Evolutionary conservation across 2,113 vertebrate genomes (phyloP).

Genomic region (Bubo blakistoni): DNA sequence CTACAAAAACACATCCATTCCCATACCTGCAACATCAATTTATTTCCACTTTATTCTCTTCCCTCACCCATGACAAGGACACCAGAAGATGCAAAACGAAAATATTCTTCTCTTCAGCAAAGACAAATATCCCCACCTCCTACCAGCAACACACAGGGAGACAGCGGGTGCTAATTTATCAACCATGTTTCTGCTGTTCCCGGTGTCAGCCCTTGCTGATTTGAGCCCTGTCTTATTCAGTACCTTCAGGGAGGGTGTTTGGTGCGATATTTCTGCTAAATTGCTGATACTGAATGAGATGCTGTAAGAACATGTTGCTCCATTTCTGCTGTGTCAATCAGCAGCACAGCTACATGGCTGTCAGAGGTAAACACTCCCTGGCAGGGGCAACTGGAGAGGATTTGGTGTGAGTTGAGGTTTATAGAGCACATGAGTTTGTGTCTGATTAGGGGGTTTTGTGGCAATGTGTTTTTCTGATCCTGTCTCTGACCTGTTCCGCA

Average conservation of each 20-base stretch:
- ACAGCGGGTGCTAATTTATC: not conserved
- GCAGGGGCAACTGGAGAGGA: not conserved
- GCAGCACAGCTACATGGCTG: not conserved
- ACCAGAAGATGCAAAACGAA: not conserved
- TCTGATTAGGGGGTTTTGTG: not conserved
- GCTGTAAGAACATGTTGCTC: not conserved
- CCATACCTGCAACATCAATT: not conserved
- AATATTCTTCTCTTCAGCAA: not conserved
- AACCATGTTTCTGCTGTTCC: not conserved
- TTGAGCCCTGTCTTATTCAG: not conserved
- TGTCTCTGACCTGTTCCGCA: not conserved
- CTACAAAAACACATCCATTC: not conserved
- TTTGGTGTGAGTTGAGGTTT: not conserved
- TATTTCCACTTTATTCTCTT: not conserved
- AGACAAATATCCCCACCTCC: not conserved
- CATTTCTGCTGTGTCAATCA: constrained; percentile 4
- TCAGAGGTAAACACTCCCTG: not conserved
- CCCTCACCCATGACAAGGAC: not conserved
- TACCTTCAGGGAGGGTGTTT: not conserved
- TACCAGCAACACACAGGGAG: not conserved
- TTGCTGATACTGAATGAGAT: not conserved
- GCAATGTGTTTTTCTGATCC: not conserved
- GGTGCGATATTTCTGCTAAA: not conserved
- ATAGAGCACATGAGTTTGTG: not conserved
- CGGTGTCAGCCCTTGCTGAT: not conserved